Evolutionary conservation across 2,797 vertebrate genomes (phyloP).

Genomic region (Eidolon dupreanum): DNA sequence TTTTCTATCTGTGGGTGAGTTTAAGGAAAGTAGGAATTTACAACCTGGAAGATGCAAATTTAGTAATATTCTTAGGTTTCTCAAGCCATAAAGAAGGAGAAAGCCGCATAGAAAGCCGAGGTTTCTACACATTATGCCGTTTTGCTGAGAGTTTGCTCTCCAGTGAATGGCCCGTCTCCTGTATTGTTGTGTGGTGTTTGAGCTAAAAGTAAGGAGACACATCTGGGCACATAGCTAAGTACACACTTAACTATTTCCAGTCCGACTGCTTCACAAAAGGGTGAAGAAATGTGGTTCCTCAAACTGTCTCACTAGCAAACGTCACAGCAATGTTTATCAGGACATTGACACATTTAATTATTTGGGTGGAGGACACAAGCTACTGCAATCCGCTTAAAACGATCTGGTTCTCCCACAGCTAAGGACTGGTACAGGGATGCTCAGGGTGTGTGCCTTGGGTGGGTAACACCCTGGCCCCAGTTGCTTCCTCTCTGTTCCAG

Average conservation of each 20-base stretch:
- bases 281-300: not conserved
- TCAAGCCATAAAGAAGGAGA: not conserved
- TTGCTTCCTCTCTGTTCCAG: not conserved
- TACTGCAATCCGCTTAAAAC: not conserved
- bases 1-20: not conserved
- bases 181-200: rapidly evolving
- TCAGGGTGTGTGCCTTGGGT: not conserved
- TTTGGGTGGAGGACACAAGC: not conserved
- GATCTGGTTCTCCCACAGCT: not conserved
- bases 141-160: not conserved
- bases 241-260: slow-evolving; percentile 29
- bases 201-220: not conserved
- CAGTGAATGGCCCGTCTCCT: not conserved
- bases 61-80: slow-evolving; percentile 1
- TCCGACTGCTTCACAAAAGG: not conserved
- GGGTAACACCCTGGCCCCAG: not conserved
- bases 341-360: not conserved
- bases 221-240: not conserved
- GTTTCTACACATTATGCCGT: not conserved
- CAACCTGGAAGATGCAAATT: slow-evolving; percentile 39
- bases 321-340: not conserved
- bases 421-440: not conserved
- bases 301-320: not conserved
- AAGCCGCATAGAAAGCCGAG: not conserved
- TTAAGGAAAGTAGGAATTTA: slow-evolving; percentile 31